Conservation (phyloP, 2,797 vertebrate species). For the Eulemur mongoz region DNA sequence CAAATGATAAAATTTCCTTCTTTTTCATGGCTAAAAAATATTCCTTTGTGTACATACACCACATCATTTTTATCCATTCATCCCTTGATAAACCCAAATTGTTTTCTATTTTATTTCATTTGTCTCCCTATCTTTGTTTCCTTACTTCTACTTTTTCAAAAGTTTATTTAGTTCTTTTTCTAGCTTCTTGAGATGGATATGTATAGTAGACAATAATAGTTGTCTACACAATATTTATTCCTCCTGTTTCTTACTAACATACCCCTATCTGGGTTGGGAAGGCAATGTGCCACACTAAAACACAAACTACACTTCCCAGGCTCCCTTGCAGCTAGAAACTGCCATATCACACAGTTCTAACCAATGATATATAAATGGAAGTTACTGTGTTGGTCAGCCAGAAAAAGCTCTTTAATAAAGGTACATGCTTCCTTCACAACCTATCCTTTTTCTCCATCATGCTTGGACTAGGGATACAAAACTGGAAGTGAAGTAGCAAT, state of each 20-base stretch:
- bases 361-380: background rate
- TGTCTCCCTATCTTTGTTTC: background rate
- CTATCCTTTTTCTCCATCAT: background rate
- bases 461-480: background rate
- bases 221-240: background rate
- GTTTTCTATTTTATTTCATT: constrained; percentile 14
- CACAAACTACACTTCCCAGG: background rate
- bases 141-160: constrained; percentile 31
- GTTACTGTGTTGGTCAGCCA: background rate
- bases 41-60: too few relatives aligned
- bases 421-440: background rate
- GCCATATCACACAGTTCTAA: background rate
- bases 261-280: background rate
- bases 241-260: background rate
- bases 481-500: background rate
- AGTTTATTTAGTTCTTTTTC: background rate
- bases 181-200: background rate
- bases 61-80: too few relatives aligned
- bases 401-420: background rate
- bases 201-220: background rate
- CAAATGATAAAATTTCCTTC: too few relatives aligned
- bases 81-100: background rate
- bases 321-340: background rate
- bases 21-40: too few relatives aligned
- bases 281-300: background rate